Percentiles rank a stretch among this genome's conserved stretches.
phyloP scores from a whole-genome alignment of 2,797 vertebrate genomes.

The Sparus aurata region DNA sequence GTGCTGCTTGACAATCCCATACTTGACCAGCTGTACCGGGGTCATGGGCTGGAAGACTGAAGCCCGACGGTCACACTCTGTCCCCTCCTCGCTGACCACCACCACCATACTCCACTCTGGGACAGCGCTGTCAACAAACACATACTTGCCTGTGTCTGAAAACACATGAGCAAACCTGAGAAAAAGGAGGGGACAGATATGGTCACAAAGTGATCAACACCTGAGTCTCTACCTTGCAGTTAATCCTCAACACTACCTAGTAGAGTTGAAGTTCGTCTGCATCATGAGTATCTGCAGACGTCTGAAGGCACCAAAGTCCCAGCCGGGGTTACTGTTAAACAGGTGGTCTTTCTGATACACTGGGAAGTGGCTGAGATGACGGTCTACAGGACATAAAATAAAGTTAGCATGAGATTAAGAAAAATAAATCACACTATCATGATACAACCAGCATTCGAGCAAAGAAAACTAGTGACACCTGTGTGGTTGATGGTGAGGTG shows the following conservation, averaged over 20 bases:
- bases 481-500: constrained; percentile 88
- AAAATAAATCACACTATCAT: neutral
- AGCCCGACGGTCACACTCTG: constrained; percentile 81
- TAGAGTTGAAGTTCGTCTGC: constrained; percentile 90
- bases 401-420: neutral
- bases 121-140: constrained; percentile 88
- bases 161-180: constrained; percentile 94
- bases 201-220: neutral
- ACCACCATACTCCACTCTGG: constrained; percentile 88
- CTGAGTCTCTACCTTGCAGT: neutral
- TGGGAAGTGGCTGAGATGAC: constrained; percentile 91
- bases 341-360: constrained; percentile 94
- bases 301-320: constrained; percentile 94
- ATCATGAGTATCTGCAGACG: constrained; percentile 88
- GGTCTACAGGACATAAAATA: constrained; percentile 78
- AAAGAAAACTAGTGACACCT: constrained; percentile 57
- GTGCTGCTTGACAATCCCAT: constrained; percentile 84
- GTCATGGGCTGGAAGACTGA: constrained; percentile 90
- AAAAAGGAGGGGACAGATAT: neutral
- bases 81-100: constrained; percentile 86
- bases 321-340: constrained; percentile 92
- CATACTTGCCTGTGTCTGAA: constrained; percentile 90
- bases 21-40: constrained; percentile 88
- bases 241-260: constrained; percentile 79
- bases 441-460: neutral